Percentiles rank a stretch among this genome's conserved stretches.
Conservation (phyloP, 2,113 vertebrate species). For the Cyprinus carpio region DNA sequence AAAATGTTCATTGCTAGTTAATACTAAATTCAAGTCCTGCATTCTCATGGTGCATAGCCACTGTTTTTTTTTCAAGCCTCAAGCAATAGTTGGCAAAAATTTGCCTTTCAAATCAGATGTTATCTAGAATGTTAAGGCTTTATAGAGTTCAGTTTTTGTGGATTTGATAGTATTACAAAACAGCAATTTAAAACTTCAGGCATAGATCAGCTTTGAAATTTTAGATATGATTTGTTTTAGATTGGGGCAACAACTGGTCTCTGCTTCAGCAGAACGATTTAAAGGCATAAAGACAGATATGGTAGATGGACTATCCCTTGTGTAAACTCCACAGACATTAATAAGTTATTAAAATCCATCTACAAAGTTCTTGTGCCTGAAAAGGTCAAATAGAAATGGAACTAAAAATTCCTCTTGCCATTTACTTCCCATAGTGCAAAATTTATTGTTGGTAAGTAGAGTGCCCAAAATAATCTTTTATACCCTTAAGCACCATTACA, state of each 20-base stretch:
- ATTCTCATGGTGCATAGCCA: not conserved
- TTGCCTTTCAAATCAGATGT: slow-evolving; percentile 3
- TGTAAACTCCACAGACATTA: slow-evolving; percentile 73
- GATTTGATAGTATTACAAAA: not conserved
- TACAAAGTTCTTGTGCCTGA: slow-evolving; percentile 76
- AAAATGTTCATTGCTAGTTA: not conserved
- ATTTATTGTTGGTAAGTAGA: slow-evolving; percentile 84
- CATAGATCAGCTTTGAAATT: slow-evolving; percentile 65
- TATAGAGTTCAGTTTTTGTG: not conserved
- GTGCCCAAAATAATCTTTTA: slow-evolving; percentile 77
- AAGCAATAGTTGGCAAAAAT: not conserved
- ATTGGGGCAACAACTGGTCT: slow-evolving; percentile 70
- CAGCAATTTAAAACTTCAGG: slow-evolving; percentile 22
- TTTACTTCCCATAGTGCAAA: slow-evolving; percentile 85
- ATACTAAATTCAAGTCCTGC: not conserved
- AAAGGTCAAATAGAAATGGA: slow-evolving; percentile 70
- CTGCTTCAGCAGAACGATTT: slow-evolving; percentile 69
- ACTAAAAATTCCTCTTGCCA: slow-evolving; percentile 75
- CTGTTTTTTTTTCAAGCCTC: not conserved
- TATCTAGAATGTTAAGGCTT: not conserved
- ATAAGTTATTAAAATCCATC: slow-evolving; percentile 61
- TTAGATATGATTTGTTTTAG: slow-evolving; percentile 61
- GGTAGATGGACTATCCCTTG: slow-evolving; percentile 60
- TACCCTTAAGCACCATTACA: slow-evolving; percentile 52
- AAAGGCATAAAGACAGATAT: slow-evolving; percentile 49